phyloP scores from a whole-genome alignment of 2,888 invertebrate genomes.

The Mesorhabditis spiculigera region DNA sequence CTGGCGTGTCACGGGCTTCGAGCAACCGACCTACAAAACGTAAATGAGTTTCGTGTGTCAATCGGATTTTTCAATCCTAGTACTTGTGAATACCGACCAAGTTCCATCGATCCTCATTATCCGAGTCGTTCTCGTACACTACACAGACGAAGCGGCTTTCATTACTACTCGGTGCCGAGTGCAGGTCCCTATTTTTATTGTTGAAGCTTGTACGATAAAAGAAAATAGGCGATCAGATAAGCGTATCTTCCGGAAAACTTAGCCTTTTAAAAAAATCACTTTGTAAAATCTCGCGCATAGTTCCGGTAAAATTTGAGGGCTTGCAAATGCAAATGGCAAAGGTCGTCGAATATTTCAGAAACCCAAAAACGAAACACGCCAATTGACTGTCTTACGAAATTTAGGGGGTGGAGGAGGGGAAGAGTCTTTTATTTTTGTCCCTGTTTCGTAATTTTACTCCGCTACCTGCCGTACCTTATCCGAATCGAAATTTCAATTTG shows the following conservation, averaged over 20 bases:
- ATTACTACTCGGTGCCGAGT: neutral
- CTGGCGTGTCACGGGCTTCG: conserved; percentile 1
- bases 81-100: neutral
- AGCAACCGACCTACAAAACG: neutral
- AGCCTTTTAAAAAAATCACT: too few relatives aligned
- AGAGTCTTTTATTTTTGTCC: too few relatives aligned
- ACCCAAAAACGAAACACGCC: too few relatives aligned
- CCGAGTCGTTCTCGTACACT: conserved; percentile 2
- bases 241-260: too few relatives aligned
- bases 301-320: too few relatives aligned
- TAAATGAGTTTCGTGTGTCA: neutral
- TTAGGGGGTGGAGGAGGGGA: too few relatives aligned
- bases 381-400: too few relatives aligned
- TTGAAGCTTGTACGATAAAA: too few relatives aligned
- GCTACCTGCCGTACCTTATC: neutral
- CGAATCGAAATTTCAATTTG: neutral
- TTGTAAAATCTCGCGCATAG: too few relatives aligned
- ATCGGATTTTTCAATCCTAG: neutral
- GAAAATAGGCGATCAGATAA: too few relatives aligned
- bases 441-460: neutral
- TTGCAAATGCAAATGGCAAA: too few relatives aligned
- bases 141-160: conserved; percentile 4
- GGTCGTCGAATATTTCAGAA: too few relatives aligned
- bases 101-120: conserved; percentile 6
- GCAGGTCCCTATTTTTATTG: neutral